Conservation (phyloP, 1,140 invertebrate species). For the Polypedilum vanderplanki region DNA sequence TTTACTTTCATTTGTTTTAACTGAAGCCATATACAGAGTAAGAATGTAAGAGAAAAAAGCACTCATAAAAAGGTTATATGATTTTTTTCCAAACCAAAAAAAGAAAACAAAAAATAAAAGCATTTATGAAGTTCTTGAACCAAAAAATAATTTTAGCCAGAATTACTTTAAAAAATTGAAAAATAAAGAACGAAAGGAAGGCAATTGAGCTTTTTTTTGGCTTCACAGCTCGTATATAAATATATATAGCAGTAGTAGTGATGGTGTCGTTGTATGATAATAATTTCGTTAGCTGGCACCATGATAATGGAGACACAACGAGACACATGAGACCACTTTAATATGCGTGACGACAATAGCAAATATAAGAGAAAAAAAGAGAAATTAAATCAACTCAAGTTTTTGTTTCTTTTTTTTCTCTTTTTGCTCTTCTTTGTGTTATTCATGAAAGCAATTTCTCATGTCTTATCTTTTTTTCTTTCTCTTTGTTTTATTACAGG, state of each 20-base stretch:
- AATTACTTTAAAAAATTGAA: conserved; percentile 5
- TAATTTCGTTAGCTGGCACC: background rate
- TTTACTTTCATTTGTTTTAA: too few relatives aligned
- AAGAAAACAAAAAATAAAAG: too few relatives aligned
- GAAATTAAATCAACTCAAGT: background rate
- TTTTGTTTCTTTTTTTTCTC: background rate
- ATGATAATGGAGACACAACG: conserved; percentile 8
- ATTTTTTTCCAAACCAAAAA: too few relatives aligned
- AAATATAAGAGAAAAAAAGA: background rate
- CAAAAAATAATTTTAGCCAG: background rate
- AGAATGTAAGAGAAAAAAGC: too few relatives aligned
- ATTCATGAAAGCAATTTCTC: too few relatives aligned
- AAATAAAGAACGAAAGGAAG: conserved; percentile 6
- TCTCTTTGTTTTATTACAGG: conserved; percentile 41
- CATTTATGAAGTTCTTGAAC: background rate
- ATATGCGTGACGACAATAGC: conserved; percentile 16
- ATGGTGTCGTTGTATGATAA: background rate
- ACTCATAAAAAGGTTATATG: too few relatives aligned
- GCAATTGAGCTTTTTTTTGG: background rate
- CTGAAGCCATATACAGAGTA: too few relatives aligned
- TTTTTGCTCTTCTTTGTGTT: too few relatives aligned
- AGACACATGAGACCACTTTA: conserved; percentile 26
- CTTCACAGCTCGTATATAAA: background rate
- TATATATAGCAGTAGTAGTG: background rate
- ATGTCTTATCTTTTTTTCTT: background rate